Evolutionary conservation across 2,888 invertebrate genomes (phyloP), one percentile per base, ranked within the genome.

Genomic region (Conops quadrifasciatus): DNA sequence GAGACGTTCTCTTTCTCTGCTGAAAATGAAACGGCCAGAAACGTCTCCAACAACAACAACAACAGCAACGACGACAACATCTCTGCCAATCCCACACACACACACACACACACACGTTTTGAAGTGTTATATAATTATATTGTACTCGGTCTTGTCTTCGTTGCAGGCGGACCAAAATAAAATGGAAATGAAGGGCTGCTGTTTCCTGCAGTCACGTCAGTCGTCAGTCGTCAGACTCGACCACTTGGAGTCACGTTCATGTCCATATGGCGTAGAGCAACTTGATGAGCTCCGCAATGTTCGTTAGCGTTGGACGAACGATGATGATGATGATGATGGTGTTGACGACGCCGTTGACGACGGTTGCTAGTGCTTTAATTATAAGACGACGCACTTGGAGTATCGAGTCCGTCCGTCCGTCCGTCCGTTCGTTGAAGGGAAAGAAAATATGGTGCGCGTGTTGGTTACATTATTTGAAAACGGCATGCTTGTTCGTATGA

Each of bases 151-250:
- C 11, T 5, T 19, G 49, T 49, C 19, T 49, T 30, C 16, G 19
- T 28, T 65, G 65, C 65, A 51, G 53, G 65, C 65, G 49, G 36
- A 26, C 51, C 51, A 49, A 65, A 65, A 65, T 11, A 65, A 56
- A 66, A 66, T 66, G 45, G 45, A 58, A 67, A 67, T 43, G 24
- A 45, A 58, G 58, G 67, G 67, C 58, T 58, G 36, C 66, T 51
- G 66, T 62, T 62, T 62, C 21, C 62, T 45, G 43, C 43, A 62
- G 62, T 43, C 21, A 4, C 45, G 45, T 24, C 47, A 45, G 47
- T 43, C 26, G 62, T 36, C 43, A 58, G 36, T 45, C 62, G 24
- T 26, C 60, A 43, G 60, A 7, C 47, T 56, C 11, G 36, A 36
- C 36, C 36, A 36, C 36, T 36, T 36, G 5, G 24, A 63, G 63